These are phyloP conservation scores for Palythoa grandis DNA, from an alignment of 92 coral and sea anemone genomes.

Conservation along the genomic window DNA sequence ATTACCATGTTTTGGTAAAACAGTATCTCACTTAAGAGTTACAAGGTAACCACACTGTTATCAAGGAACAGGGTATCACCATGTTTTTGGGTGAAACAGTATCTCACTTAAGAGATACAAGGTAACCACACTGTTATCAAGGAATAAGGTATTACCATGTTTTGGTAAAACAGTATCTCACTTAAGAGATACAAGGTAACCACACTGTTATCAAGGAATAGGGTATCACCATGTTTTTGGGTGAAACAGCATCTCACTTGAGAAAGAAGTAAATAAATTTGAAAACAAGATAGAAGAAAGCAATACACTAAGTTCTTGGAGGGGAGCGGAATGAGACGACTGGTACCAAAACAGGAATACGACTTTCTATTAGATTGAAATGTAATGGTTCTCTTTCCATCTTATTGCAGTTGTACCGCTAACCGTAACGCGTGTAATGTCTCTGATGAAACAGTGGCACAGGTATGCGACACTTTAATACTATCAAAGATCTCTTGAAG, in stretches of 20 bases:
- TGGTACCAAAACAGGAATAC: not conserved
- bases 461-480: conserved; percentile 46
- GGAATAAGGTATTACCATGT: no score
- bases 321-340: no score
- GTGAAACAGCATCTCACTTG: not conserved
- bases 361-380: not conserved
- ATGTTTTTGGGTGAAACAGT: no score
- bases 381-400: not conserved
- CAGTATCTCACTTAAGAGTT: not conserved
- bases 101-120: not conserved
- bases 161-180: not conserved
- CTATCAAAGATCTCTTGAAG: not conserved
- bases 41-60: conserved; percentile 45
- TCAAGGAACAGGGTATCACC: not conserved
- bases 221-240: no score
- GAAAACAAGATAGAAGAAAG: no score
- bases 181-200: conserved; percentile 49
- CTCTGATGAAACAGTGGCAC: conserved; percentile 73
- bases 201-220: not conserved
- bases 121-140: conserved; percentile 43
- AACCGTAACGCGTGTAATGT: conserved; percentile 3
- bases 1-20: not conserved
- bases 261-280: no score
- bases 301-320: no score
- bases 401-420: conserved; percentile 13